phyloP scores from a whole-genome alignment of 2,888 invertebrate genomes.

The Punctoribates punctum region DNA sequence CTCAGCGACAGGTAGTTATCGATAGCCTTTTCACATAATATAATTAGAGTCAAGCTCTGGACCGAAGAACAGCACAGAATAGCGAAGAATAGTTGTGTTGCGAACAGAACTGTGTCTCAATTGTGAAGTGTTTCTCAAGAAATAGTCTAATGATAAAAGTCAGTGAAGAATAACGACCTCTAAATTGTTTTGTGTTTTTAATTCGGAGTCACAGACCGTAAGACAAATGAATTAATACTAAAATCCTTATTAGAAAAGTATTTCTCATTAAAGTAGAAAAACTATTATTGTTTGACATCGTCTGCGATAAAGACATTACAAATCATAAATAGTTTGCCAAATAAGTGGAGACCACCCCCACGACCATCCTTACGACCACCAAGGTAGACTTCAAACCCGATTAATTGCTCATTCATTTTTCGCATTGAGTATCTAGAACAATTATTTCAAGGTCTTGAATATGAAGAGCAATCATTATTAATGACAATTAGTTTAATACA shows the following conservation, averaged over 20 bases:
- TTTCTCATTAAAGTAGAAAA: neutral
- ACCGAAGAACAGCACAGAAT: neutral
- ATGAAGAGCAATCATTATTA: too few relatives aligned
- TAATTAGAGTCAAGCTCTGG: neutral
- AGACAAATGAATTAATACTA: neutral
- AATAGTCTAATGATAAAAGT: neutral
- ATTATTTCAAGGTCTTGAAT: too few relatives aligned
- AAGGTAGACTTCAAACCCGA: too few relatives aligned
- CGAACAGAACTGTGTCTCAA: neutral
- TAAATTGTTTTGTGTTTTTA: neutral
- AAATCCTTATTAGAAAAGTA: neutral
- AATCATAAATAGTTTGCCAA: neutral
- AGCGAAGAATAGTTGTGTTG: neutral
- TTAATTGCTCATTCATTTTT: too few relatives aligned
- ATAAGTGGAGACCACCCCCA: neutral
- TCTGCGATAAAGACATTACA: neutral
- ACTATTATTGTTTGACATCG: neutral
- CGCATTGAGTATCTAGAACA: too few relatives aligned
- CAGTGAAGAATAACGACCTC: slow-evolving; percentile 10
- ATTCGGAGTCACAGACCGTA: neutral
- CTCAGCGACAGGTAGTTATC: too few relatives aligned
- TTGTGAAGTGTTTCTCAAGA: neutral
- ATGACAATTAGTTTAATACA: too few relatives aligned
- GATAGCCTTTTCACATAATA: too few relatives aligned
- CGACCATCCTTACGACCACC: too few relatives aligned